Percentiles rank a stretch among this genome's conserved stretches.
Conservation (phyloP, 64 coral and sea anemone species). For the Montipora cactus region DNA sequence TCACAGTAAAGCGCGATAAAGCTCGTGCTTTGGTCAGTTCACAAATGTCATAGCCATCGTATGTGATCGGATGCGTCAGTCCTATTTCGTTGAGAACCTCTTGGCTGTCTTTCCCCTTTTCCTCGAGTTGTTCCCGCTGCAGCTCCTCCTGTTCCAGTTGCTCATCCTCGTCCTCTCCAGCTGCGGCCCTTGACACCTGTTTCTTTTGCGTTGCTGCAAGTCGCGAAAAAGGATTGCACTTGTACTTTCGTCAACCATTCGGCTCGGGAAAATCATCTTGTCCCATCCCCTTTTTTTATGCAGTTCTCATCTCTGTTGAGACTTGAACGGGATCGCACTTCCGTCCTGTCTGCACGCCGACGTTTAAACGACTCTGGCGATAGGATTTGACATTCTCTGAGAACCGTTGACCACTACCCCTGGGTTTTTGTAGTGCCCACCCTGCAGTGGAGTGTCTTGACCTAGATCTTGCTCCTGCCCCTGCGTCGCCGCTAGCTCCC, state of each 20-base stretch:
- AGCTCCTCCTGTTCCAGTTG: neutral
- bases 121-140: conserved; percentile 1
- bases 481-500: neutral
- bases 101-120: conserved; percentile 32
- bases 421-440: conserved; percentile 66
- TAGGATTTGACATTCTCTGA: conserved; percentile 47
- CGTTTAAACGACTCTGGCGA: conserved; percentile 24
- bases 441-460: neutral
- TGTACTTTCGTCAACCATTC: conserved; percentile 70
- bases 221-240: neutral
- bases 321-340: conserved; percentile 64
- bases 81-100: conserved; percentile 49
- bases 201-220: neutral
- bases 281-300: conserved; percentile 23
- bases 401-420: conserved; percentile 19
- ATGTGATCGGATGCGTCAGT: conserved; percentile 53
- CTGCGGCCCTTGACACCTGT: neutral
- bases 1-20: conserved; percentile 38
- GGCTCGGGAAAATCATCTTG: conserved; percentile 21
- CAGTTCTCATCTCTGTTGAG: conserved; percentile 42
- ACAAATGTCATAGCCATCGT: conserved; percentile 60
- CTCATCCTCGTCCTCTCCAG: conserved; percentile 23
- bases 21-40: conserved; percentile 14
- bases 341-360: conserved; percentile 48
- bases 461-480: neutral